phyloP scores from a whole-genome alignment of 2,113 vertebrate species.

The Leptosomus discolor region DNA sequence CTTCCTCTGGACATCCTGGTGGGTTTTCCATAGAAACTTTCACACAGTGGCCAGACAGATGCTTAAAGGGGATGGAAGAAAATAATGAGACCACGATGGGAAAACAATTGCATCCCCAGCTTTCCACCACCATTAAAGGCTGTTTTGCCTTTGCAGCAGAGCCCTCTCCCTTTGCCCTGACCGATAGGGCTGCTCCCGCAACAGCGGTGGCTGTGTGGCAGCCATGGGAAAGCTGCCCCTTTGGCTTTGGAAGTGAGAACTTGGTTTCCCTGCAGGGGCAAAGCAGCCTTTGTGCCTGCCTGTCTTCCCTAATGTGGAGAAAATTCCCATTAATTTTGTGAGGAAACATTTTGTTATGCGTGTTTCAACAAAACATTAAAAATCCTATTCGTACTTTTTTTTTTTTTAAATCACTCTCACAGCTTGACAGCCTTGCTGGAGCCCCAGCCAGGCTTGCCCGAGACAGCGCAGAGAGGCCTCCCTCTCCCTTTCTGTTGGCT shows the following conservation, averaged over 20 bases:
- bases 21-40: slow-evolving; percentile 61
- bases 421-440: slow-evolving; percentile 9
- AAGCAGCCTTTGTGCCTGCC: slow-evolving; percentile 5
- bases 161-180: not conserved
- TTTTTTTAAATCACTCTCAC: not conserved
- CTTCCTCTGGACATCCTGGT: slow-evolving; percentile 55
- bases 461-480: not conserved
- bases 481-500: slow-evolving; percentile 31
- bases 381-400: not conserved
- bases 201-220: not conserved
- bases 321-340: slow-evolving; percentile 50
- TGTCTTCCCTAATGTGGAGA: slow-evolving; percentile 19
- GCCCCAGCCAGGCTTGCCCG: slow-evolving; percentile 2
- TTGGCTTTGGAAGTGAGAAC: slow-evolving; percentile 29
- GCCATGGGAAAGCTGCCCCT: not conserved
- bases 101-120: slow-evolving; percentile 36
- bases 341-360: slow-evolving; percentile 29
- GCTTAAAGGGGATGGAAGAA: slow-evolving; percentile 34
- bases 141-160: not conserved
- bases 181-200: not conserved
- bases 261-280: not conserved
- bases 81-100: slow-evolving; percentile 41
- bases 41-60: slow-evolving; percentile 23
- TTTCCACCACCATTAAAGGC: slow-evolving; percentile 28
- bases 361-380: slow-evolving; percentile 35